Evolutionary conservation across 2,888 invertebrate genomes (phyloP).

Genomic region (Hybos culiciformis): DNA sequence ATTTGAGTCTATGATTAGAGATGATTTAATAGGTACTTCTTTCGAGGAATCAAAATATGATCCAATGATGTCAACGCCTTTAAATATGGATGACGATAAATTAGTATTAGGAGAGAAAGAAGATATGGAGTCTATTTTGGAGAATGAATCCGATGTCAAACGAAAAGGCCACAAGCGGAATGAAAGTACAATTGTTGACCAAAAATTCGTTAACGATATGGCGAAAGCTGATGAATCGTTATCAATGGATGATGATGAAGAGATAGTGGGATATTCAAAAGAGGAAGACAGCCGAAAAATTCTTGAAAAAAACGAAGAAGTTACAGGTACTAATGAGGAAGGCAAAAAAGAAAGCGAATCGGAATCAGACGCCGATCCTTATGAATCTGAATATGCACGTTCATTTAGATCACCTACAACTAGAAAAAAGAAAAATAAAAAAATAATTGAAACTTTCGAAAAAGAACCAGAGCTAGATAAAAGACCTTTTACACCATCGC

Average conservation of each 20-base stretch:
- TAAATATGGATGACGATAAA: background rate
- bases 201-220: no score
- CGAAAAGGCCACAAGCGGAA: conserved; percentile 41
- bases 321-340: conserved; percentile 20
- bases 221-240: conserved; percentile 13
- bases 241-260: conserved; percentile 32
- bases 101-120: conserved; percentile 21
- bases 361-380: conserved; percentile 37
- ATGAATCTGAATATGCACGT: conserved; percentile 37
- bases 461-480: conserved; percentile 32
- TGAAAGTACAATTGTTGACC: conserved; percentile 44
- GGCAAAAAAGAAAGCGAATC: conserved; percentile 36
- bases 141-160: conserved; percentile 23
- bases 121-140: conserved; percentile 21
- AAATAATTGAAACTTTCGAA: conserved; percentile 26
- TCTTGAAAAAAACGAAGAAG: background rate
- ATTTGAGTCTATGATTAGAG: conserved; percentile 21
- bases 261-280: conserved; percentile 10
- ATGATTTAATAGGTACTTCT: conserved; percentile 14
- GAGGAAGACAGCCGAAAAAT: conserved; percentile 18
- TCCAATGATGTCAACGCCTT: conserved; percentile 4
- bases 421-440: conserved; percentile 28
- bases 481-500: conserved; percentile 31
- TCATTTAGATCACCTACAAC: conserved; percentile 33
- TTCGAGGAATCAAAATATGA: conserved; percentile 15